Percentiles rank a stretch among this genome's conserved stretches.
Conservation (phyloP, 2,888 invertebrate species). For the Heliconius cydno region DNA sequence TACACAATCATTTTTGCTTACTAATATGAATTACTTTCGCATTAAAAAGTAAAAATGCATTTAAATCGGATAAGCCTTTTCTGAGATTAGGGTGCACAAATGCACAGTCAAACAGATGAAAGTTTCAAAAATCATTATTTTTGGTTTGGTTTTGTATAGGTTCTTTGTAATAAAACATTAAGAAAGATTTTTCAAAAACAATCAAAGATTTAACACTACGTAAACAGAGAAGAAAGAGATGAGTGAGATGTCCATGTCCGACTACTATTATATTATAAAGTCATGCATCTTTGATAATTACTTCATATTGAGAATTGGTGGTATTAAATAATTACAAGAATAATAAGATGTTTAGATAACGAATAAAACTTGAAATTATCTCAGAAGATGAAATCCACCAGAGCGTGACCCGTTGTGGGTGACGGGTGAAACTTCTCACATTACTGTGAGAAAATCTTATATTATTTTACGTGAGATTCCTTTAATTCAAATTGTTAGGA, state of each 20-base stretch:
- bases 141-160: background rate
- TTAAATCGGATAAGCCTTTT: no score
- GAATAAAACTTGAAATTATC: constrained; percentile 31
- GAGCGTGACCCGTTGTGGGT: constrained; percentile 52
- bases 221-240: background rate
- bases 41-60: no score
- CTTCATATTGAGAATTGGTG: background rate
- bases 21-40: no score
- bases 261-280: background rate
- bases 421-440: constrained; percentile 52
- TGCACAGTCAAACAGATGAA: no score
- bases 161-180: background rate
- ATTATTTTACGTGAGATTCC: constrained; percentile 48
- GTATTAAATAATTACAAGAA: constrained; percentile 11
- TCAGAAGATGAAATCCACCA: constrained; percentile 45
- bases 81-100: no score
- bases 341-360: constrained; percentile 7
- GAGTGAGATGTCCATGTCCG: no score
- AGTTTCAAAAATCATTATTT: no score
- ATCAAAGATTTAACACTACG: background rate
- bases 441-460: constrained; percentile 57
- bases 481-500: constrained; percentile 34
- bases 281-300: background rate
- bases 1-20: no score
- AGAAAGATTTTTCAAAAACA: background rate